Base-by-base conservation (phyloP, 2,113 vertebrate species). In the Ictalurus punctatus region DNA sequence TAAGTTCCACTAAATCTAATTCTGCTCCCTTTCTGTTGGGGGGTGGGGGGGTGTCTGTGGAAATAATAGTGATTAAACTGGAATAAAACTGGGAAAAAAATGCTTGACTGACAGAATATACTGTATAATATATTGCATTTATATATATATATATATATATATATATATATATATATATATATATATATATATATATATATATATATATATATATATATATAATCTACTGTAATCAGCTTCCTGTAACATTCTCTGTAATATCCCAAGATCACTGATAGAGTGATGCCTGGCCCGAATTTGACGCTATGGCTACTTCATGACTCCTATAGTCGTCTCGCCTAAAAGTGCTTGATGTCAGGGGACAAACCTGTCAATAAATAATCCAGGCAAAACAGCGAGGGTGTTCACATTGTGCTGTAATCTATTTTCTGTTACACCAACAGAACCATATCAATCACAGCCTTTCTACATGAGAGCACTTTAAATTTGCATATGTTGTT, bases 391-490 rank as follows among this genome's bases (percentile, higher is more conserved):
- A 76, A 88, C 59, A 17, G 63, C 79, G 34, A 61, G 14, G 19
- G 79, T 10, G 13, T 83, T 88, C 34, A 84, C 56, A 5, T 59
- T 21, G 25, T 84, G 81, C 37, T 84, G 81, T 44, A 30, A 17
- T 61, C 67, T 76, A 44, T 84, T 84, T 84, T 61, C 56, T 44
- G 16, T 48, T 40, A 7, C 58, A 44, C 61, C 81, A 76, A n/a
- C 56, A 34, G 27, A 9, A 27, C 44, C 21, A 9, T 83, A 80
- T 82, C 54, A 82, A 74, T 37, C 34, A 27, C 73, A 34, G 73
- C 6, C 21, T 40, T 84, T 88, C 71, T 83, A 78, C 69, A 84
- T 63, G 37, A 88, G 58, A 88, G 56, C 86, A 27, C 52, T 88
- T 76, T 48, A 54, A 19, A 78, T 88, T 54, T 88, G 81, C 87